phyloP scores from a whole-genome alignment of 1,140 invertebrate species.

The Pemphigus obesinymphae region DNA sequence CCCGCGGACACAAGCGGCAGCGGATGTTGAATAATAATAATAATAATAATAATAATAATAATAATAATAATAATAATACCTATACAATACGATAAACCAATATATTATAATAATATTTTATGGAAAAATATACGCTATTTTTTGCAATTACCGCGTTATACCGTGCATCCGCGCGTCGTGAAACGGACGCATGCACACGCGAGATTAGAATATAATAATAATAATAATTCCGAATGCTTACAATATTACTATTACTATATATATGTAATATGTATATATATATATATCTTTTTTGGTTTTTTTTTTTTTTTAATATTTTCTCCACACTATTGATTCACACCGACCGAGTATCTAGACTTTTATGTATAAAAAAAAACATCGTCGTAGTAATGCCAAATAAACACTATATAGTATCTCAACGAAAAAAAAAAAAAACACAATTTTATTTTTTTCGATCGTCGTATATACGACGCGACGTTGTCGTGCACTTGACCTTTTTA shows the following conservation, averaged over 20 bases:
- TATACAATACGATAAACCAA: not conserved
- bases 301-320: not conserved
- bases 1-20: not conserved
- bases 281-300: too few species aligned
- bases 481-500: constrained; percentile 8
- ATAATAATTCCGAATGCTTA: not conserved
- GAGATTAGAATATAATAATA: constrained; percentile 22
- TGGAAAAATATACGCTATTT: not conserved
- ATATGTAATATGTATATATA: too few species aligned
- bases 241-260: constrained; percentile 9
- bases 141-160: constrained; percentile 30
- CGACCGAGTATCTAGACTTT: too few species aligned
- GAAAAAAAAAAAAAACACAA: not conserved
- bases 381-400: not conserved
- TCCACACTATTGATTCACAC: not conserved
- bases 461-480: not conserved
- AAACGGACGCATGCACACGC: constrained; percentile 4
- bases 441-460: not conserved
- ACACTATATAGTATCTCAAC: not conserved
- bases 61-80: not conserved
- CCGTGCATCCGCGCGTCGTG: constrained; percentile 14
- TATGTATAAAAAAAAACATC: not conserved
- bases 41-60: not conserved
- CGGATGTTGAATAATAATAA: constrained; percentile 28
- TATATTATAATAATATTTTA: not conserved